phyloP scores from a whole-genome alignment of 2,888 invertebrate genomes.

The Platycnemis pennipes region DNA sequence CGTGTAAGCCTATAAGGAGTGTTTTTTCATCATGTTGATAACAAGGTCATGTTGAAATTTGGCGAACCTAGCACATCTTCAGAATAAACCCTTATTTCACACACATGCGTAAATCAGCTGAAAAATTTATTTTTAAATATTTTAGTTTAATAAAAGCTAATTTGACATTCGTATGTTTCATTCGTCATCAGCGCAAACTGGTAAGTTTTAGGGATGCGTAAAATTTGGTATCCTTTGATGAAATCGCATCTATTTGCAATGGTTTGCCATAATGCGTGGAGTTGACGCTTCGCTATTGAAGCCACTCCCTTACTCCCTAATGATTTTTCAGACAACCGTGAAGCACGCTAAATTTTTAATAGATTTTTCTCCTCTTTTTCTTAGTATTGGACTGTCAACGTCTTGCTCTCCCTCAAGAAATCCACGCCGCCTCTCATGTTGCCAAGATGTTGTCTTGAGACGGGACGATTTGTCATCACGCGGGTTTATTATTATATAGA shows the following conservation, averaged over 20 bases:
- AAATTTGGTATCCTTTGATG: too few species aligned
- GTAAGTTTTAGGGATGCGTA: too few species aligned
- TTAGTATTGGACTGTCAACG: not conserved
- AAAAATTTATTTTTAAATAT: too few species aligned
- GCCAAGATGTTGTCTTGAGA: conserved; percentile 54
- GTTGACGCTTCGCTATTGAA: not conserved
- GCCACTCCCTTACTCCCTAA: not conserved
- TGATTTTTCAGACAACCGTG: not conserved
- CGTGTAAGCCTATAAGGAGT: too few species aligned
- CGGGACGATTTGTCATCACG: conserved; percentile 60
- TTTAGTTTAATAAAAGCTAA: too few species aligned
- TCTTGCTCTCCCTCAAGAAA: not conserved
- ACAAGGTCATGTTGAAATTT: too few species aligned
- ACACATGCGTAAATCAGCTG: too few species aligned
- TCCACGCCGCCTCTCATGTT: conserved; percentile 52
- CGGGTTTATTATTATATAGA: conserved; percentile 39
- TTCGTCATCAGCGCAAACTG: too few species aligned
- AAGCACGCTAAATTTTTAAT: not conserved
- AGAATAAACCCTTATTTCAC: too few species aligned
- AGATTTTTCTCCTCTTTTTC: not conserved
- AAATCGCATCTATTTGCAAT: conserved; percentile 2
- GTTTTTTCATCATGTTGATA: too few species aligned
- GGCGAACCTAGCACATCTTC: too few species aligned
- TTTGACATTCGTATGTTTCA: too few species aligned
- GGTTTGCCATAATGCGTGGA: conserved; percentile 25